Conservation (phyloP, 1,140 invertebrate species). For the Helicoverpa armigera region DNA sequence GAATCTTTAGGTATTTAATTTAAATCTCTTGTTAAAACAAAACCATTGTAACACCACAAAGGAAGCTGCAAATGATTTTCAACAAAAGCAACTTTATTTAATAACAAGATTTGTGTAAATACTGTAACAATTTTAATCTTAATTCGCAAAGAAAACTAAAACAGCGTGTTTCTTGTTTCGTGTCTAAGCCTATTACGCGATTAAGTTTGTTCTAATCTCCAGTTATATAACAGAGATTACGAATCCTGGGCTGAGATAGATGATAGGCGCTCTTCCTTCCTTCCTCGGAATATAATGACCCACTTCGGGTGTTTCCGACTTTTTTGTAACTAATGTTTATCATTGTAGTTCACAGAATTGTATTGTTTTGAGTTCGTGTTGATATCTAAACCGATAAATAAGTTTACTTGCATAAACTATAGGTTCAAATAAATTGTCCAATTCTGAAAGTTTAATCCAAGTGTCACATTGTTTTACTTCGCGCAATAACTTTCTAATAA, state of each 20-base stretch:
- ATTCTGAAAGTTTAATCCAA: too few species aligned
- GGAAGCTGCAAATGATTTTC: neutral
- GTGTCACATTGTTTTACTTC: too few species aligned
- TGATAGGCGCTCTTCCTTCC: conserved; percentile 16
- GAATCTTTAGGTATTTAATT: too few species aligned
- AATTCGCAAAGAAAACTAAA: conserved; percentile 31
- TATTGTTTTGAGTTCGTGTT: neutral
- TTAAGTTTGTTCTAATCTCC: conserved; percentile 26
- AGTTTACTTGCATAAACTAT: too few species aligned
- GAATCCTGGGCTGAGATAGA: conserved; percentile 14
- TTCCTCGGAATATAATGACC: conserved; percentile 17
- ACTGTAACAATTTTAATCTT: neutral
- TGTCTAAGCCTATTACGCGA: conserved; percentile 29
- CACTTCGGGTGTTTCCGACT: conserved; percentile 33
- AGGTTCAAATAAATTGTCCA: too few species aligned
- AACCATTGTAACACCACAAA: neutral
- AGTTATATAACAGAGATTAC: conserved; percentile 37
- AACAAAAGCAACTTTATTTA: neutral
- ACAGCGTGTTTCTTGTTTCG: conserved; percentile 13
- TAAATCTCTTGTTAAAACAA: neutral
- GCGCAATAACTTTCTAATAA: too few species aligned
- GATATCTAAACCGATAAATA: too few species aligned
- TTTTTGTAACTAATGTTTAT: conserved; percentile 9
- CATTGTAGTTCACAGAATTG: neutral
- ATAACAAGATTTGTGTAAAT: neutral